Evolutionary conservation across 2,888 invertebrate genomes (phyloP).

Genomic region (Leptura quadrifasciata): DNA sequence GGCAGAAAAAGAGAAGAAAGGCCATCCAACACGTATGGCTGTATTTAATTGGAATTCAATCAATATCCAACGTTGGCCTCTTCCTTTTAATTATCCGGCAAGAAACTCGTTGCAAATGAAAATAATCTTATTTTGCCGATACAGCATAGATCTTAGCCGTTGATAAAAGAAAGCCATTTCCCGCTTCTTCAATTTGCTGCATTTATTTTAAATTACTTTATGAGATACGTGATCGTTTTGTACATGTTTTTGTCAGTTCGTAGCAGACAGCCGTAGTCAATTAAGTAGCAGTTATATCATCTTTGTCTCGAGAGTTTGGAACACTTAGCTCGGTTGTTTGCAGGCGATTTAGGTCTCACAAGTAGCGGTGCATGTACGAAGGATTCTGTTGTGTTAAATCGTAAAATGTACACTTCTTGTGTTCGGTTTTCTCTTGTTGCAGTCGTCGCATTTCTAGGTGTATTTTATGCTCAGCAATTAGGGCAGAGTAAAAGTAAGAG

Average conservation of each 20-base stretch:
- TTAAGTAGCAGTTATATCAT: slow-evolving; percentile 32
- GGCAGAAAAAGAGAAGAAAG: slow-evolving; percentile 27
- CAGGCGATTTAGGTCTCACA: neutral
- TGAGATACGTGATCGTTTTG: slow-evolving; percentile 48
- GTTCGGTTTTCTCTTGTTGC: neutral
- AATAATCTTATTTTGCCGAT: slow-evolving; percentile 35
- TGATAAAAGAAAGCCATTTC: slow-evolving; percentile 56
- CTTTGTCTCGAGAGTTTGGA: slow-evolving; percentile 14
- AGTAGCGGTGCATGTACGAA: slow-evolving; percentile 11
- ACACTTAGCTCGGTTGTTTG: slow-evolving; percentile 16
- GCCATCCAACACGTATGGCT: slow-evolving; percentile 34
- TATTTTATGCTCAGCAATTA: neutral
- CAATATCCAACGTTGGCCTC: slow-evolving; percentile 30
- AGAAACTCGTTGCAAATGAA: slow-evolving; percentile 40
- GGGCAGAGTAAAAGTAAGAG: neutral
- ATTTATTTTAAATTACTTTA: slow-evolving; percentile 55
- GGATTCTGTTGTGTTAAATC: slow-evolving; percentile 4
- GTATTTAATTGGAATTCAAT: slow-evolving; percentile 42
- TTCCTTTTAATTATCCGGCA: slow-evolving; percentile 37
- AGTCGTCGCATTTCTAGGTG: neutral
- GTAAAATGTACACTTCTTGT: neutral
- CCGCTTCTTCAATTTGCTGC: slow-evolving; percentile 56
- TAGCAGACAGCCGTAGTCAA: slow-evolving; percentile 33
- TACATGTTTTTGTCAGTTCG: slow-evolving; percentile 36
- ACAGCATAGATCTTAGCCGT: slow-evolving; percentile 44